Percentiles rank a stretch among this genome's conserved stretches.
phyloP scores from a whole-genome alignment of 2,888 invertebrate species.

The Lacanobia wlatinum region DNA sequence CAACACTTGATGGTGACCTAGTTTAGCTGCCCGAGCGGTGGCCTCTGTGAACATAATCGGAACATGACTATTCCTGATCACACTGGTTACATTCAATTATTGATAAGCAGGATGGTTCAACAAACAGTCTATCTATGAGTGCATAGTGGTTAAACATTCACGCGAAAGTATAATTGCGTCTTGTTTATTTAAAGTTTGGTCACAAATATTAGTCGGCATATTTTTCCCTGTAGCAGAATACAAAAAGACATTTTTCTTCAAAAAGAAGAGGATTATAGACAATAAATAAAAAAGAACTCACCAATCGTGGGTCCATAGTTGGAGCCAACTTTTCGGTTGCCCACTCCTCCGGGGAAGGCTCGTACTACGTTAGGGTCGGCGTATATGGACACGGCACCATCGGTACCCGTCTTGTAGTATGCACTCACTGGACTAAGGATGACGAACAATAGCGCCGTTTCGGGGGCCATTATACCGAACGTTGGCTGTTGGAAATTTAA shows the following conservation, averaged over 20 bases:
- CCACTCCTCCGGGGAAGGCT: conserved; percentile 98
- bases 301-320: conserved; percentile 97
- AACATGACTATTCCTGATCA: conserved; percentile 47
- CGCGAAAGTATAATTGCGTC: background rate
- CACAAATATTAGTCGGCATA: background rate
- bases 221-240: background rate
- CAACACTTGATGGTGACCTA: conserved; percentile 97
- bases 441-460: conserved; percentile 97
- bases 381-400: conserved; percentile 95
- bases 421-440: conserved; percentile 98
- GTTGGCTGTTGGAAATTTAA: conserved; percentile 92
- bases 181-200: conserved; percentile 12
- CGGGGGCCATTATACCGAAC: conserved; percentile 96
- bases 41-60: conserved; percentile 86
- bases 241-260: background rate
- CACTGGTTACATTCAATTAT: conserved; percentile 37
- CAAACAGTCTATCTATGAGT: conserved; percentile 32
- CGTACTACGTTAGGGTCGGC: conserved; percentile 97
- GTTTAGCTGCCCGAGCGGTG: conserved; percentile 93
- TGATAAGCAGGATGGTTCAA: conserved; percentile 43
- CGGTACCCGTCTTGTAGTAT: conserved; percentile 94
- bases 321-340: conserved; percentile 98
- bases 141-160: conserved; percentile 4
- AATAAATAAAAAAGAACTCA: conserved; percentile 63
- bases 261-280: background rate